Conservation (phyloP, 92 coral and sea anemone genomes). For the Blastomussa wellsi region DNA sequence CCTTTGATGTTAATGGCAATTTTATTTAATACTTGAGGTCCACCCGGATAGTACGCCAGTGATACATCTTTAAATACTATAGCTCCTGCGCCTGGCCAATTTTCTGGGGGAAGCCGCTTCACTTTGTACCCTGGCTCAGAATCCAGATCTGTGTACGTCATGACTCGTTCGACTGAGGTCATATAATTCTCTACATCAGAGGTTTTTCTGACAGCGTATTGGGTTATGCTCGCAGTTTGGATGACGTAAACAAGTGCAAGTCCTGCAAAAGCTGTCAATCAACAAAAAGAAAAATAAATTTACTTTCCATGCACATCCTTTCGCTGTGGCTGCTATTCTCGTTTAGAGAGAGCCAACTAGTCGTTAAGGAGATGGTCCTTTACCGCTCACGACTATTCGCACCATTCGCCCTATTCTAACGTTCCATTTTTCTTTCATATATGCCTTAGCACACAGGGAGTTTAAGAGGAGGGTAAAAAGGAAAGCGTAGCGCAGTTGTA, state of each 20-base stretch:
- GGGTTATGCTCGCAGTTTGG: neutral
- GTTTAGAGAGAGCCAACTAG: no score
- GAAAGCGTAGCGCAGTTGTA: no score
- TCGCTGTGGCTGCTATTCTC: no score
- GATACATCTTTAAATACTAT: neutral
- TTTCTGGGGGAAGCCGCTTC: neutral
- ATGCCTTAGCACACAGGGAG: no score
- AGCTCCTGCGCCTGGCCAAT: neutral
- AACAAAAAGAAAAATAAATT: no score
- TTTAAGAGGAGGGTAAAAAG: no score
- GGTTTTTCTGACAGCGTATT: neutral
- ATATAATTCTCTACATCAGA: neutral
- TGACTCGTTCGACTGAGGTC: slow-evolving; percentile 1
- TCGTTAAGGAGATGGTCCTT: no score
- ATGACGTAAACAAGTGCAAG: neutral
- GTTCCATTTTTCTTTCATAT: no score
- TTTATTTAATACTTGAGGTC: neutral
- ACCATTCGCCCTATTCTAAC: no score
- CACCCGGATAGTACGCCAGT: neutral
- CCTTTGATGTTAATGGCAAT: neutral
- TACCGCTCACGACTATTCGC: no score
- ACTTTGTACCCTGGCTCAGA: neutral
- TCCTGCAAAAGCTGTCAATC: neutral
- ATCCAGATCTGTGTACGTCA: neutral
- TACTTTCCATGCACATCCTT: no score